Conservation (phyloP, 1,140 invertebrate species). For the Pantala flavescens region DNA sequence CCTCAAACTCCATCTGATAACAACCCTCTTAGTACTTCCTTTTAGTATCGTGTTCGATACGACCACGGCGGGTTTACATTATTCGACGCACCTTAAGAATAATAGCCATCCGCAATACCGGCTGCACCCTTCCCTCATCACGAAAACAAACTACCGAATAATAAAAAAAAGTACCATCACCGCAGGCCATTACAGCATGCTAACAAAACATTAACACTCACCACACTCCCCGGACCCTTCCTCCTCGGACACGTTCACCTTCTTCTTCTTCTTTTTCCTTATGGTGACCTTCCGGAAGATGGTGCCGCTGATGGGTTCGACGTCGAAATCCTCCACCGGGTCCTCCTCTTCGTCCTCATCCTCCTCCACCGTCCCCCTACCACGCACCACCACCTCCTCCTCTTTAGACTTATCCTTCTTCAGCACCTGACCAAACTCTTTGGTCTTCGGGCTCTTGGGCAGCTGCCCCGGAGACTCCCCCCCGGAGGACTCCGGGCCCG, state of each 20-base stretch:
- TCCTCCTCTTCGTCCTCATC: background rate
- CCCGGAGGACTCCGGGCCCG: background rate
- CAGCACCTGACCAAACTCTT: background rate
- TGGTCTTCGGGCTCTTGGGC: background rate
- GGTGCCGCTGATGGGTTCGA: constrained; percentile 34
- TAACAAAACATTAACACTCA: too few species aligned
- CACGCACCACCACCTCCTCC: background rate
- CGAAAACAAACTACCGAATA: too few species aligned
- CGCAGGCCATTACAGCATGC: too few species aligned
- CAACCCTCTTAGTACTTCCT: too few species aligned
- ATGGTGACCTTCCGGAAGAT: constrained; percentile 42
- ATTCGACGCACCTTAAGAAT: too few species aligned
- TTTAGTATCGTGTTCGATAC: too few species aligned
- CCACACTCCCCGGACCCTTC: background rate
- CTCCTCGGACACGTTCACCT: background rate
- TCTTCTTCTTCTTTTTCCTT: constrained; percentile 23
- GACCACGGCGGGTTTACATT: too few species aligned
- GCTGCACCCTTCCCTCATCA: too few species aligned
- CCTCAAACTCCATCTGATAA: too few species aligned
- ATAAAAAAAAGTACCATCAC: too few species aligned
- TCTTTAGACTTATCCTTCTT: background rate
- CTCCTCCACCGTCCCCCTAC: background rate
- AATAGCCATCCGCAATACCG: too few species aligned
- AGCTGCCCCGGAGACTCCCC: background rate
- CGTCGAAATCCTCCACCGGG: constrained; percentile 29